Conservation (phyloP, 2,797 vertebrate species). For the Kryptopterus vitreolus region DNA sequence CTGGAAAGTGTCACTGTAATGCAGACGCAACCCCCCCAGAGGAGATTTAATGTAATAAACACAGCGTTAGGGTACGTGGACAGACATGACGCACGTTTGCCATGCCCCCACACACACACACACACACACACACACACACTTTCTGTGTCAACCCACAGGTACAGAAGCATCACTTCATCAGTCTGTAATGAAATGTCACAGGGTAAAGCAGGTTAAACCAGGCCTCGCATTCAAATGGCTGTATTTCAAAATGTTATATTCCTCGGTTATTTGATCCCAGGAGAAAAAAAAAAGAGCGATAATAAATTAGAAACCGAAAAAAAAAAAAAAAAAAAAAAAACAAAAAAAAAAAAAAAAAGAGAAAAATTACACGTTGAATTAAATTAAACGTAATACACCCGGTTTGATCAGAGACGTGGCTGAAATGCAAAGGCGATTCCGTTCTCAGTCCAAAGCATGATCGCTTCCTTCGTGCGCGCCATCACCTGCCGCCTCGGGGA, state of each 20-base stretch:
- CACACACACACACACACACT: constrained; percentile 55
- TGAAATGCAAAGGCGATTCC: constrained; percentile 68
- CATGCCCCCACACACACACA: constrained; percentile 1
- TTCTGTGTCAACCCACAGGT: constrained; percentile 57
- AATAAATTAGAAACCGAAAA: constrained; percentile 57
- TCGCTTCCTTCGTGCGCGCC: constrained; percentile 69
- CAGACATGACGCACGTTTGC: constrained; percentile 56
- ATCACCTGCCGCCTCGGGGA: constrained; percentile 58
- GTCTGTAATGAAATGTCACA: constrained; percentile 41
- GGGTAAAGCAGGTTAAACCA: constrained; percentile 48
- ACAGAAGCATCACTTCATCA: constrained; percentile 52
- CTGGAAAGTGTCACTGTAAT: constrained; percentile 64
- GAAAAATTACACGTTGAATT: constrained; percentile 73
- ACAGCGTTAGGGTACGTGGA: constrained; percentile 44
- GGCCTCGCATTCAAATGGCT: constrained; percentile 66
- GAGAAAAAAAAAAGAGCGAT: constrained; percentile 50
- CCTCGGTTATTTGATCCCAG: constrained; percentile 70
- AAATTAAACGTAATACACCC: constrained; percentile 72
- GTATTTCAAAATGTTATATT: constrained; percentile 58
- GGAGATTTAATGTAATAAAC: constrained; percentile 19
- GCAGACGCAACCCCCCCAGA: constrained; percentile 32
- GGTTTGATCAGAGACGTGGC: constrained; percentile 65
- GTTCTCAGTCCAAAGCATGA: constrained; percentile 58
- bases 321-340: constrained; percentile 67
- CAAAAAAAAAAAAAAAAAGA: constrained; percentile 68